Evolutionary conservation across 2,797 vertebrate species (phyloP).

Genomic region (Leptodactylus fallax): DNA sequence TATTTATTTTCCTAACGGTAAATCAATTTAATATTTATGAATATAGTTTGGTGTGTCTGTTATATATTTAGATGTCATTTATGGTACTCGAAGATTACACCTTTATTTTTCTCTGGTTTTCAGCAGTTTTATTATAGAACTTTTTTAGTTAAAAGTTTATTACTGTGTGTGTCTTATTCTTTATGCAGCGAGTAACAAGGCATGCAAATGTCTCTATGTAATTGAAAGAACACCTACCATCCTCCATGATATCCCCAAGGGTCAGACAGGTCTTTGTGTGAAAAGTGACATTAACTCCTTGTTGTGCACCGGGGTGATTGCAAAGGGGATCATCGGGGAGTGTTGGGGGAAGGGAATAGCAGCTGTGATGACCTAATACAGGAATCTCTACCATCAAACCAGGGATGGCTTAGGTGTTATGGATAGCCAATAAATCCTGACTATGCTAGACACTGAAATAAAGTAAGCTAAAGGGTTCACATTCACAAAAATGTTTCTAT

Average conservation of each 20-base stretch:
- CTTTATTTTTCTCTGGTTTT: neutral
- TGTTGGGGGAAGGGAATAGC: constrained; percentile 44
- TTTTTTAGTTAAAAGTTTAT: neutral
- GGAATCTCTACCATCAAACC: constrained; percentile 31
- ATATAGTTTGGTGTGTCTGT: no score
- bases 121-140: neutral
- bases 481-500: no score
- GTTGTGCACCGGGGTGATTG: constrained; percentile 27
- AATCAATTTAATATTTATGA: no score
- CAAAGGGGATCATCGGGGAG: constrained; percentile 19
- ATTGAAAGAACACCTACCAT: neutral
- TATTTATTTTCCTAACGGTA: no score
- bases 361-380: constrained; percentile 44
- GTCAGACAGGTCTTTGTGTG: constrained; percentile 37
- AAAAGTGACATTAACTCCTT: constrained; percentile 58
- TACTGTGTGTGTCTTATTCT: neutral
- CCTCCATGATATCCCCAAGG: neutral
- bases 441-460: no score
- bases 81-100: no score
- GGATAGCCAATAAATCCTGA: no score
- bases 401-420: neutral
- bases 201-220: neutral
- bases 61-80: no score
- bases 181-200: neutral
- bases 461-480: no score